phyloP scores from a whole-genome alignment of 2,888 invertebrate species.

The Dryobota labecula region DNA sequence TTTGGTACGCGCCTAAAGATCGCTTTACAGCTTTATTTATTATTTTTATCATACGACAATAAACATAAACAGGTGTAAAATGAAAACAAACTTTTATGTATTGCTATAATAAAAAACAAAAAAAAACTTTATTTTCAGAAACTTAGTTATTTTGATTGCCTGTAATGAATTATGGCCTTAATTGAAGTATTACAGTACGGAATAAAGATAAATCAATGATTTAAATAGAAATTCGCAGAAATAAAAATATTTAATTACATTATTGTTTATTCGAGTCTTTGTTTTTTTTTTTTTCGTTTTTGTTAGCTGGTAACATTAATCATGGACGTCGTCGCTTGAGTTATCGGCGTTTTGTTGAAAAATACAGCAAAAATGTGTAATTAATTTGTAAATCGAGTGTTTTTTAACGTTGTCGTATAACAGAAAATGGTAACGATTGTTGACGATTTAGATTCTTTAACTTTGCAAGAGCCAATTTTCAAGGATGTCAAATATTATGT shows the following conservation, averaged over 20 bases:
- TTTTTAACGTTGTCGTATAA: conserved; percentile 70
- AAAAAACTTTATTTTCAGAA: too few species aligned
- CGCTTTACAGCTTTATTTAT: too few species aligned
- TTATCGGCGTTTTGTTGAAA: conserved; percentile 79
- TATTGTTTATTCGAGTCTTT: not conserved
- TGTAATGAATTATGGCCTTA: not conserved
- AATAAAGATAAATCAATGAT: not conserved
- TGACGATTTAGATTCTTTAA: conserved; percentile 89
- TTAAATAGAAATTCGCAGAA: not conserved
- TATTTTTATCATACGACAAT: too few species aligned
- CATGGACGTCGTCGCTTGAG: conserved; percentile 84
- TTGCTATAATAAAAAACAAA: not conserved
- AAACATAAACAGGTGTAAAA: not conserved
- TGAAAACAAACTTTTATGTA: not conserved
- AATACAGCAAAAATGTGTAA: conserved; percentile 79
- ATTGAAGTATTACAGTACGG: too few species aligned
- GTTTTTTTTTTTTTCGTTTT: not conserved
- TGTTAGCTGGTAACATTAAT: conserved; percentile 74
- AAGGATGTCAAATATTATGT: conserved; percentile 96
- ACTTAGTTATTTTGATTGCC: not conserved
- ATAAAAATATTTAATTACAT: too few species aligned
- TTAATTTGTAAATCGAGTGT: conserved; percentile 72
- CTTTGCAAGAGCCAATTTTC: conserved; percentile 92
- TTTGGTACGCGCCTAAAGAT: too few species aligned
- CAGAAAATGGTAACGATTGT: conserved; percentile 90